These are phyloP conservation scores for Druon quercuslanigerum DNA, from an alignment of 1,140 invertebrate species.

Conservation along the genomic window DNA sequence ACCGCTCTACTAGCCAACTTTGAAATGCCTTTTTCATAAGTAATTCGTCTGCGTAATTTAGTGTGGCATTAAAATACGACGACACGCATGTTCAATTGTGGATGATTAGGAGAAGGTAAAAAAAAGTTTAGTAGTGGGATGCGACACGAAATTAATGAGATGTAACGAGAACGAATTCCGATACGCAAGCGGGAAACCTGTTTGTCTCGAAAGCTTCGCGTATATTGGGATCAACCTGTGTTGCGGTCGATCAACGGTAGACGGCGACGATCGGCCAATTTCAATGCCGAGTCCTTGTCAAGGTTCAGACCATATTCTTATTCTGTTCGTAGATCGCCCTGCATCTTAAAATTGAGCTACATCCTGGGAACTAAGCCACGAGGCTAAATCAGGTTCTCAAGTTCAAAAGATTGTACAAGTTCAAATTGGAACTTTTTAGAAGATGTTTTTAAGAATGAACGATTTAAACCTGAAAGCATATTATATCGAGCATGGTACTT, in stretches of 20 bases:
- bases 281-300: conserved; percentile 42
- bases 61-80: conserved; percentile 39
- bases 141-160: conserved; percentile 54
- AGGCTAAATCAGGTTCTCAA: too few species aligned
- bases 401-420: too few species aligned
- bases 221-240: conserved; percentile 46
- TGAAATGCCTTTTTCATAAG: conserved; percentile 59
- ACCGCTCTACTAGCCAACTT: conserved; percentile 63
- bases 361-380: too few species aligned
- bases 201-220: conserved; percentile 54
- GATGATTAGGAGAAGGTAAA: conserved; percentile 32
- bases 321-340: neutral
- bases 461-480: too few species aligned
- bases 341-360: neutral
- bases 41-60: conserved; percentile 54
- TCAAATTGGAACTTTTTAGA: too few species aligned
- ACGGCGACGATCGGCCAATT: conserved; percentile 48
- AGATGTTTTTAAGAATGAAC: too few species aligned
- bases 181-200: conserved; percentile 50
- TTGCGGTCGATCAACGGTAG: conserved; percentile 1
- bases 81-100: conserved; percentile 14
- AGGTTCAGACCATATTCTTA: neutral
- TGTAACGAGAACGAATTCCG: conserved; percentile 63
- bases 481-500: too few species aligned
- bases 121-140: conserved; percentile 37